phyloP scores from a whole-genome alignment of 2,797 vertebrate genomes.

The Hippocampus kuda region DNA sequence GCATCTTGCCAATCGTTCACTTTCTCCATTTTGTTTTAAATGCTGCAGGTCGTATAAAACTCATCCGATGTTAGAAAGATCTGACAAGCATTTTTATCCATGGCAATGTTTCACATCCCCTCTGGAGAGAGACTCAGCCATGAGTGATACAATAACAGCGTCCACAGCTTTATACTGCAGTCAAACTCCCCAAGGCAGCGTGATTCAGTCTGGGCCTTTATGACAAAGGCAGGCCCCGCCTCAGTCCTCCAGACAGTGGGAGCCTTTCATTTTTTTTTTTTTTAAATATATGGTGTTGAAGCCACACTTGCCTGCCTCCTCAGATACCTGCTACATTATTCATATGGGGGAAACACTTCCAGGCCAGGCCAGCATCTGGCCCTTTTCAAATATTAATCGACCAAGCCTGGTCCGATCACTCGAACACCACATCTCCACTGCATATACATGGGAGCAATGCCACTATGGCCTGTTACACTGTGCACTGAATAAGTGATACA shows the following conservation, averaged over 20 bases:
- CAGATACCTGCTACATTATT: constrained; percentile 66
- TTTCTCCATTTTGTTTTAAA: constrained; percentile 7
- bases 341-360: constrained; percentile 67
- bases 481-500: not conserved
- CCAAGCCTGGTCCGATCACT: constrained; percentile 49
- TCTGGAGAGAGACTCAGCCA: constrained; percentile 20
- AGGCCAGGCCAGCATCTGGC: constrained; percentile 68
- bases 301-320: constrained; percentile 48
- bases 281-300: constrained; percentile 36
- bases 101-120: constrained; percentile 21
- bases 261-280: constrained; percentile 26
- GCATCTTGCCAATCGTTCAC: not conserved
- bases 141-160: constrained; percentile 4
- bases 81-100: constrained; percentile 16
- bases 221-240: constrained; percentile 40
- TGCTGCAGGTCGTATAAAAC: constrained; percentile 5
- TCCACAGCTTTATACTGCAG: constrained; percentile 19
- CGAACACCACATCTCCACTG: constrained; percentile 36
- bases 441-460: constrained; percentile 19
- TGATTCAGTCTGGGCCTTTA: constrained; percentile 43
- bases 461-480: constrained; percentile 9
- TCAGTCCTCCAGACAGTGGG: constrained; percentile 34
- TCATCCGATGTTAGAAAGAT: constrained; percentile 3
- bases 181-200: constrained; percentile 26
- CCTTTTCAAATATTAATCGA: constrained; percentile 68